These are phyloP conservation scores for Lithodes maja DNA, from an alignment of 2,888 invertebrate species.

Conservation along the genomic window DNA sequence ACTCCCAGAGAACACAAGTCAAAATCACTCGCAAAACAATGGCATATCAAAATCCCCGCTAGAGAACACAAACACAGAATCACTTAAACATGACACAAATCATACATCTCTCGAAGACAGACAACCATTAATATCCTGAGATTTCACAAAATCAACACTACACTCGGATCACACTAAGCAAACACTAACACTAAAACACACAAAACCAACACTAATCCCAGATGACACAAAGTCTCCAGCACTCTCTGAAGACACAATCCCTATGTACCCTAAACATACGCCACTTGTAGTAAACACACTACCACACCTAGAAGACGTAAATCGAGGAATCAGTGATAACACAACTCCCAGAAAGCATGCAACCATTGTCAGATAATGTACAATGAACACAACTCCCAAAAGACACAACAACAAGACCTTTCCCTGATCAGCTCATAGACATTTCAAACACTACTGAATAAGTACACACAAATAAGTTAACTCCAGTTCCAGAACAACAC, in stretches of 20 bases:
- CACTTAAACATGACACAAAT: no score
- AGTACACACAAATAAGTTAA: not conserved
- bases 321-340: no score
- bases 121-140: no score
- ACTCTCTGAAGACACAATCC: constrained; percentile 7
- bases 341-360: no score
- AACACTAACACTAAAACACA: constrained; percentile 7
- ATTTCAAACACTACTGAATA: no score
- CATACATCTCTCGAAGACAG: no score
- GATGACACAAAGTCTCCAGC: constrained; percentile 24
- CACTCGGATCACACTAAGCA: not conserved
- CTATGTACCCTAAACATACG: not conserved
- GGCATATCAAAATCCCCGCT: no score
- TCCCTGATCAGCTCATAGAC: not conserved
- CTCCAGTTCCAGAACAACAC: constrained; percentile 19
- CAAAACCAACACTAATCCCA: constrained; percentile 18
- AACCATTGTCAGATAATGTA: no score
- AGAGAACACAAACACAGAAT: no score
- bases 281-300: not conserved
- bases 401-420: constrained; percentile 19
- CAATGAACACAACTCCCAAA: not conserved
- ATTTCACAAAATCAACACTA: no score
- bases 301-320: not conserved
- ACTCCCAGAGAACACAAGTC: no score
- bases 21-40: no score